Evolutionary conservation across 1,140 invertebrate species (phyloP).

Genomic region (Drosophila aff.): DNA sequence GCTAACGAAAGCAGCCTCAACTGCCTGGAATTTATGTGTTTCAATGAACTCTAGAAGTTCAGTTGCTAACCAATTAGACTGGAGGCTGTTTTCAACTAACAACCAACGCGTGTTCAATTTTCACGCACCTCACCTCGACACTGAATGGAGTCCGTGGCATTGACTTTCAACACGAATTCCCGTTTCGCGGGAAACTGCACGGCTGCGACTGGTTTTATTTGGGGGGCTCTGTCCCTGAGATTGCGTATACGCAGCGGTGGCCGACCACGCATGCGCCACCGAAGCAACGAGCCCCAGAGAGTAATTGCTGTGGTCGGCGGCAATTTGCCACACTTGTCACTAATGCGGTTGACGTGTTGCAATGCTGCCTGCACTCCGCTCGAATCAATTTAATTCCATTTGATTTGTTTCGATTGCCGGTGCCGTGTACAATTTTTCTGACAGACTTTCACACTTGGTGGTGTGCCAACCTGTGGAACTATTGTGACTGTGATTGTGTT

Average conservation of each 20-base stretch:
- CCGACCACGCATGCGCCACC: slow-evolving; percentile 47
- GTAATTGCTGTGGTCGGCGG: slow-evolving; percentile 28
- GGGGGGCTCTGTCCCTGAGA: slow-evolving; percentile 45
- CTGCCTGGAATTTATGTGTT: too few species aligned
- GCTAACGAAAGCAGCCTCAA: neutral
- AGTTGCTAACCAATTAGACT: slow-evolving; percentile 11
- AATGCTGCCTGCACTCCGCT: slow-evolving; percentile 30
- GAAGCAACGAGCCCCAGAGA: slow-evolving; percentile 22
- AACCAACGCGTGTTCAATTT: slow-evolving; percentile 20
- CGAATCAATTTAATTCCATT: slow-evolving; percentile 63
- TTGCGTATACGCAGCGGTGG: slow-evolving; percentile 69
- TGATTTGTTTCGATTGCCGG: slow-evolving; percentile 45
- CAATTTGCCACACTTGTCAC: slow-evolving; percentile 63
- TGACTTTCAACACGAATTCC: slow-evolving; percentile 45
- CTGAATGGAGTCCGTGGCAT: slow-evolving; percentile 34
- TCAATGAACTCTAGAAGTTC: slow-evolving; percentile 11
- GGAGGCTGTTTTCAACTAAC: slow-evolving; percentile 15
- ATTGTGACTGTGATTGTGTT: slow-evolving; percentile 49
- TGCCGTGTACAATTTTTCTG: slow-evolving; percentile 36
- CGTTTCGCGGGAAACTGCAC: slow-evolving; percentile 41
- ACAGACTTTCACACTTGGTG: slow-evolving; percentile 61
- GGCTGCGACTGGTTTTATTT: slow-evolving; percentile 62
- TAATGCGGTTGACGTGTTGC: slow-evolving; percentile 60
- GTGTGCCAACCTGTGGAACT: slow-evolving; percentile 44
- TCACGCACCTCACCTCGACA: slow-evolving; percentile 42